phyloP scores from a whole-genome alignment of 2,888 invertebrate genomes.

The Drosophila gaucha region DNA sequence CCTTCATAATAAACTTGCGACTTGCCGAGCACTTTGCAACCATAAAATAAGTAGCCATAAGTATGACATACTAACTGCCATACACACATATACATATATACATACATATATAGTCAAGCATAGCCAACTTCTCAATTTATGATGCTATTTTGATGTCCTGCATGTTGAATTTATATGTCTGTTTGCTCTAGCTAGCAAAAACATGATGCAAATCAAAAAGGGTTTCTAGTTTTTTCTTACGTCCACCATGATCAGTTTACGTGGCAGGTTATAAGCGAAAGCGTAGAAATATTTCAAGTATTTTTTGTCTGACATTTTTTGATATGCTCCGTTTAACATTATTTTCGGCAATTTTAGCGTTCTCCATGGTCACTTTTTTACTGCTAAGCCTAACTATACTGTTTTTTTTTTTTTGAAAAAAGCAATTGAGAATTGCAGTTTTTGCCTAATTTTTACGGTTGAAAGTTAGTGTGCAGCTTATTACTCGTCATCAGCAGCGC shows the following conservation, averaged over 20 bases:
- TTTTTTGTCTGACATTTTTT: neutral
- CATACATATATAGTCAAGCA: neutral
- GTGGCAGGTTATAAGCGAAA: neutral
- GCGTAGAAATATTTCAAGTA: neutral
- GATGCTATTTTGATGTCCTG: constrained; percentile 5
- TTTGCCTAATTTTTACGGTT: no score
- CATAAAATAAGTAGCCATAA: constrained; percentile 14
- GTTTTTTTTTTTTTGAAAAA: neutral
- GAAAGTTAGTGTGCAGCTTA: no score
- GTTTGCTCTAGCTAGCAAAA: no score
- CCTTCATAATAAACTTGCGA: constrained; percentile 32
- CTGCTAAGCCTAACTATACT: neutral
- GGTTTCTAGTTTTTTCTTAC: neutral
- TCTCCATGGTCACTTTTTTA: neutral
- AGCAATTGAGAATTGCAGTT: neutral
- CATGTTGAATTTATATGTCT: neutral
- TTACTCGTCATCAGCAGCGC: neutral
- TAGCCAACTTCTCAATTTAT: constrained; percentile 1
- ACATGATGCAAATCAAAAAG: neutral
- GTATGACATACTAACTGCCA: constrained; percentile 12
- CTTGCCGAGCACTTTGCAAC: constrained; percentile 9
- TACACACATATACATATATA: neutral
- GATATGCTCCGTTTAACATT: no score
- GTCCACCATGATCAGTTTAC: neutral
- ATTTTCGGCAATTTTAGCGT: neutral